Conservation (phyloP, 1,140 invertebrate species). For the Teleopsis dalmanni region DNA sequence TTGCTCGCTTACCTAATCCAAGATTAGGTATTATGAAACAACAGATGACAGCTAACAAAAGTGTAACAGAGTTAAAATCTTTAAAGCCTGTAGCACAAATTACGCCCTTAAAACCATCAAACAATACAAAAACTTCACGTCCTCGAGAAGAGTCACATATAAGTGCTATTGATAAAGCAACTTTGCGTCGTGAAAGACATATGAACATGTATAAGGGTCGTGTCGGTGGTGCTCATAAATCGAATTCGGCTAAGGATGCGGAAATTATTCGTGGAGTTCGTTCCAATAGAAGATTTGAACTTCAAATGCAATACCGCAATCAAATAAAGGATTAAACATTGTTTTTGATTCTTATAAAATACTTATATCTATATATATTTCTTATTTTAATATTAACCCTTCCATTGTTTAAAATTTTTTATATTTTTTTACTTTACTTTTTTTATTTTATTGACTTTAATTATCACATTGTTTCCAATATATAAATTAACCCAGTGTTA, state of each 20-base stretch:
- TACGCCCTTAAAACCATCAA: background rate
- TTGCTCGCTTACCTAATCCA: constrained; percentile 16
- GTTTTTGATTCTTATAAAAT: too few species aligned
- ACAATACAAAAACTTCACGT: too few species aligned
- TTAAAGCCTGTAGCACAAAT: background rate
- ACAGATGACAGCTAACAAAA: background rate
- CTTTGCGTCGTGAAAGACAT: constrained; percentile 22
- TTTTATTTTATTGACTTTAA: too few species aligned
- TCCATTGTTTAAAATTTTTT: too few species aligned
- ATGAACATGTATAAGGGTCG: constrained; percentile 35
- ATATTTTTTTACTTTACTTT: too few species aligned
- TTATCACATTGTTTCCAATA: too few species aligned
- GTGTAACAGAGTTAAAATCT: background rate
- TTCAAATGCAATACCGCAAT: constrained; percentile 52
- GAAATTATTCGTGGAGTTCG: constrained; percentile 52
- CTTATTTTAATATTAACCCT: too few species aligned
- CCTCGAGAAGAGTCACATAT: background rate
- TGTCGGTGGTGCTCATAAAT: constrained; percentile 2
- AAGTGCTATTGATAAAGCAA: constrained; percentile 13
- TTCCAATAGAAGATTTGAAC: constrained; percentile 58
- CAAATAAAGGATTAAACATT: constrained; percentile 20
- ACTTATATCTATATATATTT: too few species aligned
- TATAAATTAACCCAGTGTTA: too few species aligned
- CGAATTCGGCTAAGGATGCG: constrained; percentile 33
- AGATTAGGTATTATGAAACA: constrained; percentile 1